These are phyloP conservation scores for Arctopsyche grandis DNA, from an alignment of 1,140 invertebrate genomes.

Conservation along the genomic window DNA sequence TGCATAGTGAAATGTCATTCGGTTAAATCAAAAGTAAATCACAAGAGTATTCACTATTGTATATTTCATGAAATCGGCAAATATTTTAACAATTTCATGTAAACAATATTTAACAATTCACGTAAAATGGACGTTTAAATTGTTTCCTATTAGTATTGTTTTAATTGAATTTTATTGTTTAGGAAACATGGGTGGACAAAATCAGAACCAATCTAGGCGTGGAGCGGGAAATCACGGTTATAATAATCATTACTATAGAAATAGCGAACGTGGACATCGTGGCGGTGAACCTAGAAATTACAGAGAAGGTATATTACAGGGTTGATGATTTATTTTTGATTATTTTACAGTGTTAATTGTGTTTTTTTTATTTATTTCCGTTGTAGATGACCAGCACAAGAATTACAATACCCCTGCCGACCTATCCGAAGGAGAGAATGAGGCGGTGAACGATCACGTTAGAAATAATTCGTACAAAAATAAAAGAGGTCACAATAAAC, in stretches of 20 bases:
- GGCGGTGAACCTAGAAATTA: slow-evolving; percentile 44
- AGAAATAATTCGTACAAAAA: slow-evolving; percentile 43
- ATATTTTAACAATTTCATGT: not conserved
- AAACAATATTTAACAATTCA: not conserved
- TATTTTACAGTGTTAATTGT: not conserved
- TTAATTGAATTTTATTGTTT: not conserved
- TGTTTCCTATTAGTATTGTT: not conserved
- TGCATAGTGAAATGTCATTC: too few relatives aligned
- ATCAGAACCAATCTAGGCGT: slow-evolving; percentile 44
- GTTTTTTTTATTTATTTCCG: not conserved
- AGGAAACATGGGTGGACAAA: slow-evolving; percentile 26
- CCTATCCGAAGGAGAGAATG: slow-evolving; percentile 46
- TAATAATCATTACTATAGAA: slow-evolving; percentile 50
- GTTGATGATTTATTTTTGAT: not conserved
- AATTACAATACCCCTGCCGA: slow-evolving; percentile 49
- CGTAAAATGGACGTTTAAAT: not conserved
- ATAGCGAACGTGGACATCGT: slow-evolving; percentile 46
- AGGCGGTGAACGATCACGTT: slow-evolving; percentile 14
- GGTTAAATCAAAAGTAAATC: too few relatives aligned
- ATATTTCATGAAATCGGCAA: too few relatives aligned
- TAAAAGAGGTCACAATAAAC: slow-evolving; percentile 47
- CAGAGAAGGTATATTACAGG: slow-evolving; percentile 26
- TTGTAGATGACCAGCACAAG: slow-evolving; percentile 43
- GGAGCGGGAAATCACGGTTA: slow-evolving; percentile 42
- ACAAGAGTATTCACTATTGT: too few relatives aligned